A percentile compares a stretch with the other conserved stretches of the same genome.
These are phyloP conservation scores for Abrostola tripartita DNA, from an alignment of 2,888 invertebrate genomes.

Conservation along the genomic window DNA sequence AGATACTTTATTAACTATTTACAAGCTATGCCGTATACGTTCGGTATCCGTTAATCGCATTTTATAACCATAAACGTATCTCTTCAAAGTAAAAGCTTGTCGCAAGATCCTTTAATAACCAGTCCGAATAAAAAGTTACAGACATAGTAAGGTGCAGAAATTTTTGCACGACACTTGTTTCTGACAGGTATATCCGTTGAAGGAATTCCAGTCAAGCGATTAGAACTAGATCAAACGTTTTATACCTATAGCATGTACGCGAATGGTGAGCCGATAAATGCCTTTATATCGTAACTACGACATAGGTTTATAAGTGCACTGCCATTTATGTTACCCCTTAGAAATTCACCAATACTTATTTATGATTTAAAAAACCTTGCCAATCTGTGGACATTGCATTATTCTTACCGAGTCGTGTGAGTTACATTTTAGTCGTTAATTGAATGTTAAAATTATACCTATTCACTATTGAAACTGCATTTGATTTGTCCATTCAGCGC, in stretches of 20 bases:
- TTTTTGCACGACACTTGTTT: slow-evolving; percentile 29
- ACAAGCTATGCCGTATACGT: slow-evolving; percentile 30
- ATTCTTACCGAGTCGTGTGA: neutral
- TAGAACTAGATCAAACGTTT: slow-evolving; percentile 39
- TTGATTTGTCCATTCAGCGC: neutral
- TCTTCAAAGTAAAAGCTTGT: slow-evolving; percentile 14
- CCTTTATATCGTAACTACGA: slow-evolving; percentile 39
- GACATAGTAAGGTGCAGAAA: slow-evolving; percentile 10
- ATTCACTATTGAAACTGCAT: neutral
- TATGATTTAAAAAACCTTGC: slow-evolving; percentile 7
- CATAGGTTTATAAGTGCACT: slow-evolving; percentile 25
- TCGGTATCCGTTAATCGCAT: slow-evolving; percentile 35
- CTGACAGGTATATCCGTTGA: slow-evolving; percentile 23
- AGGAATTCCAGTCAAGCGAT: slow-evolving; percentile 35
- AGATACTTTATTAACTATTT: slow-evolving; percentile 29
- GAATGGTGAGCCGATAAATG: slow-evolving; percentile 37
- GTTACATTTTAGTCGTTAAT: neutral
- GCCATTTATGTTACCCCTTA: slow-evolving; percentile 19
- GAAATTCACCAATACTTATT: slow-evolving; percentile 13
- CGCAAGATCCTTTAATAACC: slow-evolving; percentile 31
- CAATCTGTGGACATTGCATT: neutral
- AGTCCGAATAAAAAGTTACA: slow-evolving; percentile 14
- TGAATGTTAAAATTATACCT: neutral
- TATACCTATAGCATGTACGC: slow-evolving; percentile 16
- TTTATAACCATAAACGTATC: slow-evolving; percentile 24